Base-by-base conservation (phyloP, 1,140 invertebrate genomes). In the Pectinophora gossypiella region DNA sequence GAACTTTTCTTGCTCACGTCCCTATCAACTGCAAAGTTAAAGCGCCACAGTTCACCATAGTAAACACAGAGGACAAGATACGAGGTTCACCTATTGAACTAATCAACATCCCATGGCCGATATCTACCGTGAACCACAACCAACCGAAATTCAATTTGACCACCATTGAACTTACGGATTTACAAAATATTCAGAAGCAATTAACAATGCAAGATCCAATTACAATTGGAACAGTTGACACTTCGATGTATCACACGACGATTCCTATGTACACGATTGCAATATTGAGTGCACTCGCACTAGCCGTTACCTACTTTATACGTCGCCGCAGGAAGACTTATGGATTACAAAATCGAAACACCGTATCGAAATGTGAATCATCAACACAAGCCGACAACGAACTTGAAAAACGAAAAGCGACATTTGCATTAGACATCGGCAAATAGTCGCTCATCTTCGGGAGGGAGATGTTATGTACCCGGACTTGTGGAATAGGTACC, bases 361-460 rank as follows among this genome's bases (percentile, higher is more conserved):
- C 5, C 36, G 36, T n/a, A n/a, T n/a, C 15, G 42, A 44, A 44
- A 20, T 20, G 15, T 44, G 42, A 44, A 13, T 44, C 42, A 44
- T 19, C 15, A n/a, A 44, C 42, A 9, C 42, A 44, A 19, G 42
- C 42, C 19, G 42, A 44, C 19, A 44, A 18, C 5, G 16, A 44
- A 10, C 7, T 44, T 7, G 42, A 44, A 10, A 44, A 44, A 20
- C 42, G 42, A 9, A 6, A 44, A 18, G 42, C 42, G 42, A 20
- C 42, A 44, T 44, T 44, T 44, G 42, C 42, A 44, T 16, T 44
- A 44, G 19, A 44, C 42, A 44, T 44, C 19, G 6, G 42, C 42
- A 44, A 44, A 44, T 44, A 44, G 42, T 44, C 42, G 42, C 42
- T 44, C 42, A 44, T 44, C 42, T 44, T 19, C 3, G 42, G 42